Conservation (phyloP, 1,140 invertebrate species). For the Parasteatoda tepidariorum region DNA sequence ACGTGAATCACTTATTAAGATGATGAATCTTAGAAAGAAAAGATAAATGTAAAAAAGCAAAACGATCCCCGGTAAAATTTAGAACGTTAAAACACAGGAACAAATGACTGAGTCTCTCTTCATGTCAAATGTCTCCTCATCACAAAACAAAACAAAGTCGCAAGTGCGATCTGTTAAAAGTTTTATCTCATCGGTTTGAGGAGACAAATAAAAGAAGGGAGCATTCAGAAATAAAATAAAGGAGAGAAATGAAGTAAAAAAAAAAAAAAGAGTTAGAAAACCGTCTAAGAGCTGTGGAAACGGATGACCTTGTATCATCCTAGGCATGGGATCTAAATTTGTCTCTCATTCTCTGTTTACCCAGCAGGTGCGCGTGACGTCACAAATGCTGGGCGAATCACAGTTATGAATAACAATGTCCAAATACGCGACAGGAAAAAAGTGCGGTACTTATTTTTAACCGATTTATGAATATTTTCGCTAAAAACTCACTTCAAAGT, state of each 20-base stretch:
- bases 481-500: constrained; percentile 34
- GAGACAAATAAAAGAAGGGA: constrained; percentile 31
- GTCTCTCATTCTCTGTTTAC: constrained; percentile 59
- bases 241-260: constrained; percentile 19
- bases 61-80: neutral
- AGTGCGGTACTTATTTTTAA: neutral
- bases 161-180: constrained; percentile 52
- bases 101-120: neutral
- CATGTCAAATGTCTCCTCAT: constrained; percentile 11
- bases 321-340: constrained; percentile 58
- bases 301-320: constrained; percentile 52
- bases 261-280: constrained; percentile 45
- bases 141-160: constrained; percentile 48
- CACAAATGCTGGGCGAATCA: constrained; percentile 32
- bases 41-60: neutral
- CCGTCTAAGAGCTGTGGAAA: constrained; percentile 13
- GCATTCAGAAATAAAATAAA: constrained; percentile 1
- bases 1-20: neutral
- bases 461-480: neutral
- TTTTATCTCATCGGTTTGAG: constrained; percentile 39
- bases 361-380: constrained; percentile 58
- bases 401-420: constrained; percentile 39
- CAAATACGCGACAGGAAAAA: constrained; percentile 27
- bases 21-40: neutral
- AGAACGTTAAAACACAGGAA: neutral